Percentiles rank a stretch among this genome's conserved stretches.
These are phyloP conservation scores for Drosophila pruinosa DNA, from an alignment of 1,140 invertebrate genomes.

Conservation along the genomic window DNA sequence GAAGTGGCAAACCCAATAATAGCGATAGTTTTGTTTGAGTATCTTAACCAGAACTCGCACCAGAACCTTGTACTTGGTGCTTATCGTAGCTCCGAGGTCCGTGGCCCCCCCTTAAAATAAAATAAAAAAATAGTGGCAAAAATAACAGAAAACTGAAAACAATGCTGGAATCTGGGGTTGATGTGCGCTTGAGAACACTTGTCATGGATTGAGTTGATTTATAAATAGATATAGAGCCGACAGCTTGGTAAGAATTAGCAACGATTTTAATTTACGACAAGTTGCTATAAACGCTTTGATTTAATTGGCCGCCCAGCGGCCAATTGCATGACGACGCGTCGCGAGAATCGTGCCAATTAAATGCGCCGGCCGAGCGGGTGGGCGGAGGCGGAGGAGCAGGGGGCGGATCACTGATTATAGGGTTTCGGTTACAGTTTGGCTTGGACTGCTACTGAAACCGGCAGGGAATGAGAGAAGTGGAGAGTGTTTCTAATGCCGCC, in stretches of 20 bases:
- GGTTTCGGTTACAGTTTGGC: slow-evolving; percentile 42
- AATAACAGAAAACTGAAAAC: slow-evolving; percentile 3
- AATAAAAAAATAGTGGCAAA: neutral
- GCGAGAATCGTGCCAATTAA: slow-evolving; percentile 77
- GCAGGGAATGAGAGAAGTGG: neutral
- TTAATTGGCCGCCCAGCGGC: slow-evolving; percentile 66
- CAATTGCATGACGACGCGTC: slow-evolving; percentile 59
- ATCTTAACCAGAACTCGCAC: slow-evolving; percentile 27
- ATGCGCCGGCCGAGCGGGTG: slow-evolving; percentile 23
- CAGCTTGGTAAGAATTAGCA: slow-evolving; percentile 34
- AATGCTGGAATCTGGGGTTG: slow-evolving; percentile 49
- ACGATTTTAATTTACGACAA: slow-evolving; percentile 53
- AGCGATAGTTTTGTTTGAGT: slow-evolving; percentile 40
- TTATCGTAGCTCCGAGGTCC: slow-evolving; percentile 22
- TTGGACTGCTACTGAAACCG: slow-evolving; percentile 3
- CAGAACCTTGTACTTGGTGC: slow-evolving; percentile 41
- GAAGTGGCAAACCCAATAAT: slow-evolving; percentile 31
- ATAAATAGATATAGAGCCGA: slow-evolving; percentile 51
- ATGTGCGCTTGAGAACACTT: slow-evolving; percentile 62
- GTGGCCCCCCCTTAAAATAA: neutral
- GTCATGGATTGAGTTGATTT: slow-evolving; percentile 40
- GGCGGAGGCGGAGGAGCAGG: neutral
- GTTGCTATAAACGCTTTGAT: slow-evolving; percentile 63
- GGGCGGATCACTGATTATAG: slow-evolving; percentile 59
- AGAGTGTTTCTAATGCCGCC: slow-evolving; percentile 59